phyloP scores from a whole-genome alignment of 1,140 invertebrate species.

The Choristoneura fumiferana region DNA sequence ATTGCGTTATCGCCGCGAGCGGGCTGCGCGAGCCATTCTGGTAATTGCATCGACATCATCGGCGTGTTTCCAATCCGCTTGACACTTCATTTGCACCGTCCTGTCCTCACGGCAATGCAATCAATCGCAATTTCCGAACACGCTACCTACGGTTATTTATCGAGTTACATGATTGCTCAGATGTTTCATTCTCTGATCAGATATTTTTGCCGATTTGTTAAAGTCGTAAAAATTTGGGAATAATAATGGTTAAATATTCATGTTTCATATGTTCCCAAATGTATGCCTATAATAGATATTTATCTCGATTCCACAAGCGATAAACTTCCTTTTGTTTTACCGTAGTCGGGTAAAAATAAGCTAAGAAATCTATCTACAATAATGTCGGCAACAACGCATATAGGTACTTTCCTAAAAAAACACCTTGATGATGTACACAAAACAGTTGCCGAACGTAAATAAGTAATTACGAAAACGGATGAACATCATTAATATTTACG shows the following conservation, averaged over 20 bases:
- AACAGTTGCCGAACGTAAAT: constrained; percentile 33
- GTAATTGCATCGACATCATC: background rate
- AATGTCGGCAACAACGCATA: too few species aligned
- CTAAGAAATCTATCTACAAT: too few species aligned
- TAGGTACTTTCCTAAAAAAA: background rate
- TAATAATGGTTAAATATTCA: too few species aligned
- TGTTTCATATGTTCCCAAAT: too few species aligned
- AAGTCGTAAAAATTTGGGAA: too few species aligned
- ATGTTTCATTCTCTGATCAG: too few species aligned
- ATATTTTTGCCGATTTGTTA: too few species aligned
- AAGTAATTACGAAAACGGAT: constrained; percentile 31
- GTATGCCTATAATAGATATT: too few species aligned
- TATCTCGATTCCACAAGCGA: too few species aligned
- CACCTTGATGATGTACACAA: constrained; percentile 34
- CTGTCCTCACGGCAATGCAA: constrained; percentile 38
- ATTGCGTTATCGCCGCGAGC: too few species aligned
- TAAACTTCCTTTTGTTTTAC: too few species aligned
- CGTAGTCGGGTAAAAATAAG: too few species aligned
- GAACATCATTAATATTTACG: background rate
- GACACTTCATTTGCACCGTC: constrained; percentile 24
- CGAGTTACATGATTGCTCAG: constrained; percentile 23
- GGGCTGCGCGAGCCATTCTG: background rate
- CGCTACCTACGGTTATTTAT: constrained; percentile 22
- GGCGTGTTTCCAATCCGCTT: background rate
- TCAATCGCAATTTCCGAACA: constrained; percentile 64